Conservation (phyloP, 2,113 vertebrate species). For the Dasyornis broadbenti region DNA sequence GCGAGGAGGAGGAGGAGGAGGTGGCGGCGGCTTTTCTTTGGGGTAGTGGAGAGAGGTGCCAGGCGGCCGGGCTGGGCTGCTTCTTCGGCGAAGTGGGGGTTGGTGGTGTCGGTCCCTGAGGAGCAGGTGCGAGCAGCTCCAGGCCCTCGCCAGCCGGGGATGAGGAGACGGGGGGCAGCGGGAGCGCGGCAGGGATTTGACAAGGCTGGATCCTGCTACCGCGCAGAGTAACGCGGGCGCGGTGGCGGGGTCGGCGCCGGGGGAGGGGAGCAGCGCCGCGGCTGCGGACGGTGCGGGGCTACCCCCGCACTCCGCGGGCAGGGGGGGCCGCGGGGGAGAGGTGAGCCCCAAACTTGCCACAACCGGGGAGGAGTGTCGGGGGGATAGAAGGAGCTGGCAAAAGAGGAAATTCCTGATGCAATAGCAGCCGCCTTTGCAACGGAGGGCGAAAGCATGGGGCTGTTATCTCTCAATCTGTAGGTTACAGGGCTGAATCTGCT, state of each 20-base stretch:
- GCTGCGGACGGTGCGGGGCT: not conserved
- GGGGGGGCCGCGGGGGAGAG: not conserved
- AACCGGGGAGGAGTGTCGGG: not conserved
- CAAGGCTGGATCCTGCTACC: not conserved
- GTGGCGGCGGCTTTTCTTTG: not conserved
- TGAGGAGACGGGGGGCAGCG: not conserved
- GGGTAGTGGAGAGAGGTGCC: not conserved
- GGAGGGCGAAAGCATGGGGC: not conserved
- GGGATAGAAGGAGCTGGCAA: not conserved
- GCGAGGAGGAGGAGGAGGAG: not conserved
- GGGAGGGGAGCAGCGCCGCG: not conserved
- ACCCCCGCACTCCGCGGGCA: not conserved
- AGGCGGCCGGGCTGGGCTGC: not conserved
- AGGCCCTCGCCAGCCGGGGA: not conserved
- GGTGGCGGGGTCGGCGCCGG: not conserved
- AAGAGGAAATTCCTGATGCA: constrained; percentile 8
- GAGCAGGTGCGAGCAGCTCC: not conserved
- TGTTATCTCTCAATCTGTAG: not conserved
- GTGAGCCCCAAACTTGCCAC: not conserved
- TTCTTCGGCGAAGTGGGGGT: no score
- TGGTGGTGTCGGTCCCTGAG: not conserved
- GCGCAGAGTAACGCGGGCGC: not conserved
- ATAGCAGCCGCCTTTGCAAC: not conserved
- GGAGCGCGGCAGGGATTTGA: not conserved
- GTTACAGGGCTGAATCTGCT: not conserved